phyloP scores from a whole-genome alignment of 2,888 invertebrate genomes.

The Neuroscelio doddi region DNA sequence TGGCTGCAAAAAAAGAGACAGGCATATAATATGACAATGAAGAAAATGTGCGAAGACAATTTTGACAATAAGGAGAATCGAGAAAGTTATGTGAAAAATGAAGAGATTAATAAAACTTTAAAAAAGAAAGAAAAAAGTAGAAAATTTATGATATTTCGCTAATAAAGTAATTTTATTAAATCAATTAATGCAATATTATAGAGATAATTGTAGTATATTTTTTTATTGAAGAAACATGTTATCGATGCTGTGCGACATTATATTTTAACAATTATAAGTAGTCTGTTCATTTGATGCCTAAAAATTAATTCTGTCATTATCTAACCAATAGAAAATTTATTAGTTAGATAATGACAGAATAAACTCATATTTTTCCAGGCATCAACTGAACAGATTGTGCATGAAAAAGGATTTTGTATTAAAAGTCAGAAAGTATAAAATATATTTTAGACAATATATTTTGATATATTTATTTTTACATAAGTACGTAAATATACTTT shows the following conservation, averaged over 20 bases:
- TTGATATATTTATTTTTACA: too few species aligned
- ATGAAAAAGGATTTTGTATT: too few species aligned
- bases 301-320: too few species aligned
- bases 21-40: conserved; percentile 60
- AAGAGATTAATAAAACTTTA: conserved; percentile 40
- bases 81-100: conserved; percentile 34
- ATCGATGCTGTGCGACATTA: background rate
- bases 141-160: conserved; percentile 66
- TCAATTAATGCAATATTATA: conserved; percentile 3
- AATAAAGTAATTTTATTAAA: conserved; percentile 13
- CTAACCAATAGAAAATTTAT: too few species aligned
- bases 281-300: background rate
- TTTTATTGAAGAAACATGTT: background rate
- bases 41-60: conserved; percentile 44
- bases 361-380: too few species aligned
- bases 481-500: too few species aligned
- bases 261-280: background rate
- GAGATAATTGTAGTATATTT: too few species aligned
- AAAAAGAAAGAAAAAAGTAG: conserved; percentile 57
- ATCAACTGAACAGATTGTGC: too few species aligned
- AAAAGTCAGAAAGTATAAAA: too few species aligned
- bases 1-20: conserved; percentile 64
- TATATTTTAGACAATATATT: too few species aligned
- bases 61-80: conserved; percentile 61
- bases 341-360: too few species aligned